Evolutionary conservation across 2,888 invertebrate species (phyloP), one percentile per base, ranked within the genome.

Genomic region (Lamellibrachia satsuma): DNA sequence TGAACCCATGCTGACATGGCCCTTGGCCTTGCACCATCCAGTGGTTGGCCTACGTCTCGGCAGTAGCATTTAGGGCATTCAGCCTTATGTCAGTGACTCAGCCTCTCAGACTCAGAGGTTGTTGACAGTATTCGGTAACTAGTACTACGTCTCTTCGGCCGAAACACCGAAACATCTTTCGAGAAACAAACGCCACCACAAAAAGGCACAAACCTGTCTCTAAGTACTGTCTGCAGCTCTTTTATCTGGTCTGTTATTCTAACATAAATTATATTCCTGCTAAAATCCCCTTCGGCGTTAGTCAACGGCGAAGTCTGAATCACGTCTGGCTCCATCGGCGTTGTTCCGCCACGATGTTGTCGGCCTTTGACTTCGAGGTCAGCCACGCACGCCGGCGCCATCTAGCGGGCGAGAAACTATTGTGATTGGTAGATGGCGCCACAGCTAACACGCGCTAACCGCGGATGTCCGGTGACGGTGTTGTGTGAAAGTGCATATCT

Each of bases 161-260:
- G 51, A 90, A 1, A 90, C 7, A 90, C 7, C 52, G 52, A 11
- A 22, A 6, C 39, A 55, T 90, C 52, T 52, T 52, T 92, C 51
- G 52, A 92, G 27, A 7, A 22, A 52, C n/a, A 52, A 52, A 90
- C 39, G 11, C 22, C 57, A 90, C n/a, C 22, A 75, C 52, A 92
- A 91, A 91, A 52, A 7, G 7, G 52, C 52, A 60, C 96, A 95
- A 94, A 97, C 97, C 96, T 97, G 94, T 97, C 97, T 93, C 97
- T 94, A 60, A 97, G 95, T 90, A 97, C 96, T 22, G 97, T 97
- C 94, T 97, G 97, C 27, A 97, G 95, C 94, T 97, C 96, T 91
- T 95, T 95, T 55, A 96, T 94, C 93, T 96, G 96, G 92, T 96
- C 96, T 90, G 96, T 96, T 22, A 95, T 93, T 93, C 94, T 95